Evolutionary conservation across 2,797 vertebrate species (phyloP), one percentile per base, ranked within the genome.

Genomic region (Pipistrellus pipistrellus): DNA sequence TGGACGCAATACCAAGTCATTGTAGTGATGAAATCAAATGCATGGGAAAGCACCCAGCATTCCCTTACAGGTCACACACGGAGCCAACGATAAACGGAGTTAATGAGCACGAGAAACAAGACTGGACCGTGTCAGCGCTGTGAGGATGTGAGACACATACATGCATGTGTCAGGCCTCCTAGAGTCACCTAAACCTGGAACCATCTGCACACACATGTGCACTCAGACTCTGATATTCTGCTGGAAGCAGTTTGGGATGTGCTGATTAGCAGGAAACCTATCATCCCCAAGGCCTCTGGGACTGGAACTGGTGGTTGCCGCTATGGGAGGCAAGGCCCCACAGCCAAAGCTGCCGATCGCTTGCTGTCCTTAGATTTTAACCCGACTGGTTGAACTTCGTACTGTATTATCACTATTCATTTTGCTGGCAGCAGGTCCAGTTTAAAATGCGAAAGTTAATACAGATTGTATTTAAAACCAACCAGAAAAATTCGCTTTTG

Each of bases 191-290:
- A 72, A 53, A 76, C 27, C 44, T 25, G 4, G 6, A 25, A 3
- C 18, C 35, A 21, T 23, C 32, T 12, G 27, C 25, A 30, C 72
- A n/a, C 14, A 6, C 44, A 18, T 18, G 4, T 15, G 30, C 13
- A 44, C 23, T 80, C 17, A 6, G 35, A 41, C 23, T 3, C 44
- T 53, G 41, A 11, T 30, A 68, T 46, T 87, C 68, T 71, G 27
- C 1, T 86, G 53, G 86, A 68, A 72, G 15, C 4, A 91, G n/a
- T n/a, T 71, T 12, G 3, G 46, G 27, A 27, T 95, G 8, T 72
- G 85, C 76, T 80, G 27, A 48, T 75, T 68, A 84, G 83, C 48
- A 95, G 91, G 71, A 88, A 94, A 89, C 23, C 14, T 11, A 62
- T 85, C 21, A 35, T 46, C 59, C 62, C 64, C 21, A 20, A 85